Evolutionary conservation across 1,140 invertebrate genomes (phyloP).

Genomic region (Tribolium castaneum): DNA sequence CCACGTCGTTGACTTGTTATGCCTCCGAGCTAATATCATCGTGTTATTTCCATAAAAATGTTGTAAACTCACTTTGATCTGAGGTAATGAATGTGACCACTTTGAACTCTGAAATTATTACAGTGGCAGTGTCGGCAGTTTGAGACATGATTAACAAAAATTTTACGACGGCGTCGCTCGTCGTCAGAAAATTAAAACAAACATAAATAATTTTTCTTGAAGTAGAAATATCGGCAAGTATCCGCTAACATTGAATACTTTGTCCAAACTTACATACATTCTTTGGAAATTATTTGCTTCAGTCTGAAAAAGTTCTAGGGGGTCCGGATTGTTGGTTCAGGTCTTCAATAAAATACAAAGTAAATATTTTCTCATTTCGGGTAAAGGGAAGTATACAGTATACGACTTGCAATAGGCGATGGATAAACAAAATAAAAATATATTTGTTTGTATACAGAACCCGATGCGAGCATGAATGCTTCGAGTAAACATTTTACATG

Average conservation of each 20-base stretch:
- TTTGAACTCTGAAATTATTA: not conserved
- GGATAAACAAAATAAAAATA: constrained; percentile 47
- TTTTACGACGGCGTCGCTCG: not conserved
- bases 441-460: constrained; percentile 47
- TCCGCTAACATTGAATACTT: too few relatives aligned
- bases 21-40: constrained; percentile 4
- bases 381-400: constrained; percentile 36
- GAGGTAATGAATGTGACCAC: not conserved
- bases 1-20: constrained; percentile 6
- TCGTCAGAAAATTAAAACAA: not conserved
- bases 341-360: constrained; percentile 38
- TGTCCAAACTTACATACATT: not conserved
- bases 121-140: not conserved
- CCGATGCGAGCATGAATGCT: constrained; percentile 40
- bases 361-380: constrained; percentile 39
- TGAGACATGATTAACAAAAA: not conserved
- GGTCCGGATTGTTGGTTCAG: constrained; percentile 17
- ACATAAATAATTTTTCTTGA: too few relatives aligned
- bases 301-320: constrained; percentile 5
- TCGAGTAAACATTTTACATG: constrained; percentile 41
- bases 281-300: constrained; percentile 1
- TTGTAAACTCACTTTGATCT: constrained; percentile 11
- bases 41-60: not conserved
- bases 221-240: too few relatives aligned
- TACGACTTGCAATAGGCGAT: constrained; percentile 27